Conservation (phyloP, 2,888 invertebrate genomes). For the Fragum sueziense region DNA sequence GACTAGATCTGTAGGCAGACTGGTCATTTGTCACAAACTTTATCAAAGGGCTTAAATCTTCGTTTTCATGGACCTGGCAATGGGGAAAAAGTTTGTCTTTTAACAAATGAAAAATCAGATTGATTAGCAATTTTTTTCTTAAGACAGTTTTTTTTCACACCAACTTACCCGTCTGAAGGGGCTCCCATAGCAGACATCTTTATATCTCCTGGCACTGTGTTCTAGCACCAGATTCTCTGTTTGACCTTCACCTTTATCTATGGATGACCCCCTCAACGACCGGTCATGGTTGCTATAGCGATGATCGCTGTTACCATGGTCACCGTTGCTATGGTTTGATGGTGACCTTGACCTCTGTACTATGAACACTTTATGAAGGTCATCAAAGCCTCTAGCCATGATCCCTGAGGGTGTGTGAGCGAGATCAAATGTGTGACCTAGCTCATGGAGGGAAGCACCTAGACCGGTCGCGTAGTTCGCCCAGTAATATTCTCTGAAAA, state of each 20-base stretch:
- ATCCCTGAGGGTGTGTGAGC: constrained; percentile 95
- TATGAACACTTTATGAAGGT: constrained; percentile 79
- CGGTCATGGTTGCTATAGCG: constrained; percentile 59
- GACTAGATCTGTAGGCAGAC: no score
- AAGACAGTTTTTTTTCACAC: no score
- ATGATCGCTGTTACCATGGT: constrained; percentile 53
- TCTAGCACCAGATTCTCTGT: constrained; percentile 26
- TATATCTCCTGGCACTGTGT: constrained; percentile 55
- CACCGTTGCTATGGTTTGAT: constrained; percentile 37
- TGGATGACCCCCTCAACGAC: constrained; percentile 61
- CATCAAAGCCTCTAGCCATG: constrained; percentile 88
- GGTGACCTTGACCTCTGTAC: constrained; percentile 68
- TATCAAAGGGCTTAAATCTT: no score
- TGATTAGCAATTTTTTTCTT: no score
- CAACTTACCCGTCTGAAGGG: constrained; percentile 70
- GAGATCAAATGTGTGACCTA: constrained; percentile 96
- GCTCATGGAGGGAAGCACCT: constrained; percentile 95
- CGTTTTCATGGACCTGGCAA: no score
- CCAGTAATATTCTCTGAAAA: constrained; percentile 88
- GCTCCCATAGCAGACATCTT: constrained; percentile 74
- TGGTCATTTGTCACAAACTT: no score
- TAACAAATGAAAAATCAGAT: no score
- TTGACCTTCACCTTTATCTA: constrained; percentile 57
- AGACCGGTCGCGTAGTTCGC: constrained; percentile 95
- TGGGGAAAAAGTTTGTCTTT: no score